Evolutionary conservation across 2,113 vertebrate genomes (phyloP).

Genomic region (Eonycteris spelaea): DNA sequence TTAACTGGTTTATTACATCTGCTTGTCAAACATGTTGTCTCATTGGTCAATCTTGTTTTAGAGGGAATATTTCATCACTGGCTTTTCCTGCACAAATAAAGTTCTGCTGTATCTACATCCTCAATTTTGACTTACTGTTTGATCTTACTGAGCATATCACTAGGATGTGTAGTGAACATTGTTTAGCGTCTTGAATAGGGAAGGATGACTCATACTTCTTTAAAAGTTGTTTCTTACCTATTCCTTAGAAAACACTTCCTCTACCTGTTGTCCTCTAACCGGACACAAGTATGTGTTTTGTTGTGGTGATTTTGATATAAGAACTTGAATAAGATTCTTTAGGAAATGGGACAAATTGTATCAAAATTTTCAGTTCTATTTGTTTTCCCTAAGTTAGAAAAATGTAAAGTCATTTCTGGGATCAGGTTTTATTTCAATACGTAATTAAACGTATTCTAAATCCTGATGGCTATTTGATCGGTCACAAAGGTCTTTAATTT

Average conservation of each 20-base stretch:
- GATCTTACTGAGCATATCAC: background rate
- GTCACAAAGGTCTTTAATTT: background rate
- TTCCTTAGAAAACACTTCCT: background rate
- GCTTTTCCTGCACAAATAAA: background rate
- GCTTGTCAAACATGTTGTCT: background rate
- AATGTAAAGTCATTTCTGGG: background rate
- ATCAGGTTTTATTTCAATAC: background rate
- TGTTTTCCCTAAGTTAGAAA: slow-evolving; percentile 17
- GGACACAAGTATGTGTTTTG: background rate
- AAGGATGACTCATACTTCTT: background rate
- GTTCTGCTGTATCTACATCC: background rate
- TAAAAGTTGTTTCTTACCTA: background rate
- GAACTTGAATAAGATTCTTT: background rate
- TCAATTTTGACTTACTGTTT: background rate
- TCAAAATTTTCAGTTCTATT: background rate
- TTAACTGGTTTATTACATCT: background rate
- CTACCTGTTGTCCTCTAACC: background rate
- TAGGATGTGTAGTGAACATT: background rate
- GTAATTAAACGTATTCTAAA: background rate
- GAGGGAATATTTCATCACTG: background rate
- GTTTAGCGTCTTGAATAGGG: background rate
- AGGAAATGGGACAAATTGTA: background rate
- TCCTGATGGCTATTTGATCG: background rate
- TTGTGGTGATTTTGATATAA: background rate
- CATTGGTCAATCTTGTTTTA: background rate